Evolutionary conservation across 2,888 invertebrate genomes (phyloP).

Genomic region (Plebejus anna): DNA sequence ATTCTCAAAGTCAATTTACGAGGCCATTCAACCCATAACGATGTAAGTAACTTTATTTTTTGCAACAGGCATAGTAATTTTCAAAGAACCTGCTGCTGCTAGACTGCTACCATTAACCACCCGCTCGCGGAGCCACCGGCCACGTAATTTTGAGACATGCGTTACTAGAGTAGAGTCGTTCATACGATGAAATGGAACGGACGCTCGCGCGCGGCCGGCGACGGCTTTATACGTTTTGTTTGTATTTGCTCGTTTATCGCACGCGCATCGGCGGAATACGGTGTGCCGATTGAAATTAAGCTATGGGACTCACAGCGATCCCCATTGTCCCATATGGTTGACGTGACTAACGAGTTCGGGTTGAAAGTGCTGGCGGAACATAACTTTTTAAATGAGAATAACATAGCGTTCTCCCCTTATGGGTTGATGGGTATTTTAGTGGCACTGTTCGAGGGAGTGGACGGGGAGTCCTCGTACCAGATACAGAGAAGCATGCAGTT

Average conservation of each 20-base stretch:
- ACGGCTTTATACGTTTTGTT: constrained; percentile 41
- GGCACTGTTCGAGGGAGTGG: constrained; percentile 88
- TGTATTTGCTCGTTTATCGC: constrained; percentile 45
- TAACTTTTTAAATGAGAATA: constrained; percentile 86
- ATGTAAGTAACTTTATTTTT: neutral
- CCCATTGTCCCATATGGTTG: constrained; percentile 88
- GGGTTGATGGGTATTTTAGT: constrained; percentile 89
- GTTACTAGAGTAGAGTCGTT: constrained; percentile 52
- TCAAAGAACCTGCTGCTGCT: neutral
- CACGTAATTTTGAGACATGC: neutral
- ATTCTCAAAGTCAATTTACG: neutral
- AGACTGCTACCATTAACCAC: neutral
- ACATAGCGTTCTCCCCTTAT: constrained; percentile 92
- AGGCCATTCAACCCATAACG: constrained; percentile 1
- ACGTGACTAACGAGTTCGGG: constrained; percentile 87
- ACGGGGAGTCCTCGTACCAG: constrained; percentile 86
- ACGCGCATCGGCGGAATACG: constrained; percentile 49
- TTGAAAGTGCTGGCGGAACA: constrained; percentile 85
- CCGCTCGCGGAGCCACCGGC: neutral
- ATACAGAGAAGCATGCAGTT: constrained; percentile 84
- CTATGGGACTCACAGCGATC: constrained; percentile 69
- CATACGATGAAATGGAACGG: constrained; percentile 60
- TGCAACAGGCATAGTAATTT: constrained; percentile 5
- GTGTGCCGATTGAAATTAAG: constrained; percentile 69
- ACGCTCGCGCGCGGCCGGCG: constrained; percentile 49